These are phyloP conservation scores for Prinia subflava DNA, from an alignment of 2,113 vertebrate species.

Conservation along the genomic window DNA sequence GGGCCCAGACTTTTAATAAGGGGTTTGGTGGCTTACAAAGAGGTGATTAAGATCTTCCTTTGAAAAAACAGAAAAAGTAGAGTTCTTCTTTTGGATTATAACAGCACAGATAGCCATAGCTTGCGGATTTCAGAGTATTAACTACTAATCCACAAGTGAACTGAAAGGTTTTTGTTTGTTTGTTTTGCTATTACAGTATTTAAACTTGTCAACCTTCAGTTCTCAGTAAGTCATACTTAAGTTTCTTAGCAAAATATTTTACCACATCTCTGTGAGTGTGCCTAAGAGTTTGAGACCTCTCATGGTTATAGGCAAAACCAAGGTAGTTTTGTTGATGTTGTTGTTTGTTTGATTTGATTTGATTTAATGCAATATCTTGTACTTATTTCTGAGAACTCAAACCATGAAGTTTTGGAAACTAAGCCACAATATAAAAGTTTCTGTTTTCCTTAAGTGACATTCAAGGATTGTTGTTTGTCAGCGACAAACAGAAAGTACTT, in stretches of 20 bases:
- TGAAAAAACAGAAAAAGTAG: slow-evolving; percentile 48
- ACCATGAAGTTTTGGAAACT: neutral
- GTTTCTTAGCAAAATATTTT: slow-evolving; percentile 28
- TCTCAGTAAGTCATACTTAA: slow-evolving; percentile 40
- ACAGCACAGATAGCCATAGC: slow-evolving; percentile 36
- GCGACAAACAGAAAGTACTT: slow-evolving; percentile 51
- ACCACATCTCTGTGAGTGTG: neutral
- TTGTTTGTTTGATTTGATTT: neutral
- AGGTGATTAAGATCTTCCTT: slow-evolving; percentile 59
- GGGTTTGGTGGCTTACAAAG: slow-evolving; percentile 48
- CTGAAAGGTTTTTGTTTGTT: slow-evolving; percentile 51
- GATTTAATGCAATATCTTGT: neutral
- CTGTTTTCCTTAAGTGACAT: neutral
- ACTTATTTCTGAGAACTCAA: neutral
- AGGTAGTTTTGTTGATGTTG: neutral
- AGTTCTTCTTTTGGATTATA: slow-evolving; percentile 56
- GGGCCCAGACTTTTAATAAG: slow-evolving; percentile 51
- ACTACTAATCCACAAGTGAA: slow-evolving; percentile 48
- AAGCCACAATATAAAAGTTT: neutral
- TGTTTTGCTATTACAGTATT: slow-evolving; percentile 55
- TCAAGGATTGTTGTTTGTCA: slow-evolving; percentile 44
- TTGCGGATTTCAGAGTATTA: slow-evolving; percentile 55
- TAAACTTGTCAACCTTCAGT: slow-evolving; percentile 29
- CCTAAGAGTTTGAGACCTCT: neutral
- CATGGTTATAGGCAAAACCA: neutral